A percentile compares a stretch with the other conserved stretches of the same genome.
Evolutionary conservation across 2,888 invertebrate species (phyloP).

Genomic region (Horisme vitalbata): DNA sequence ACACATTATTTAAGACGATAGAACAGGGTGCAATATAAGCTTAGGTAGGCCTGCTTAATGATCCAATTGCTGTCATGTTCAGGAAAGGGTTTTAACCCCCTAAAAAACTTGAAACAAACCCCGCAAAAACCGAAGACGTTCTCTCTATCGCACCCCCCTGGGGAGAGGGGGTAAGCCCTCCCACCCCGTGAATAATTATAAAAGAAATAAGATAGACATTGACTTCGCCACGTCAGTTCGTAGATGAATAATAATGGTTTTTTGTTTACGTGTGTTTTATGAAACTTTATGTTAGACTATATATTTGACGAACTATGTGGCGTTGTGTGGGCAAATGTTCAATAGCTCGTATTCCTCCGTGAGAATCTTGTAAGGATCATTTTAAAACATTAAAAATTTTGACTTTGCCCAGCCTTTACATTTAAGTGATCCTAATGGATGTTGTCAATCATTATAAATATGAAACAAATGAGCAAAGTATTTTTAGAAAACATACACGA

Average conservation of each 20-base stretch:
- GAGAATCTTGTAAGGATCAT: too few relatives aligned
- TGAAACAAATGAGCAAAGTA: too few relatives aligned
- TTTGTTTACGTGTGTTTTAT: constrained; percentile 76
- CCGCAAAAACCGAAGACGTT: constrained; percentile 83
- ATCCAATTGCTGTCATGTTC: constrained; percentile 83
- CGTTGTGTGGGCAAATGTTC: too few relatives aligned
- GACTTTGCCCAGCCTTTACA: too few relatives aligned
- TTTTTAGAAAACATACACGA: too few relatives aligned
- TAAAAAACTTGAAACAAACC: constrained; percentile 83
- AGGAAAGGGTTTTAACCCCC: constrained; percentile 82
- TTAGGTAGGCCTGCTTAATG: constrained; percentile 75
- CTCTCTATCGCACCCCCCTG: constrained; percentile 64
- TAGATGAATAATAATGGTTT: constrained; percentile 81
- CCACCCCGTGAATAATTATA: constrained; percentile 78
- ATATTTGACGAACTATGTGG: too few relatives aligned
- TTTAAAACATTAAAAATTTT: too few relatives aligned
- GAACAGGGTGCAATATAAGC: constrained; percentile 32
- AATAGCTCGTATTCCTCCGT: too few relatives aligned
- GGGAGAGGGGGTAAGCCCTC: constrained; percentile 29
- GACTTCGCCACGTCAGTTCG: constrained; percentile 76
- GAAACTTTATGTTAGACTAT: constrained; percentile 55
- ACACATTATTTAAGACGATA: constrained; percentile 41
- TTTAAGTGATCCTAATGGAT: too few relatives aligned
- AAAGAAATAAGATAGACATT: constrained; percentile 83
- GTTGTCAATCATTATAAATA: too few relatives aligned